Conservation (phyloP, 2,888 invertebrate species). For the Stramonita haemastoma region DNA sequence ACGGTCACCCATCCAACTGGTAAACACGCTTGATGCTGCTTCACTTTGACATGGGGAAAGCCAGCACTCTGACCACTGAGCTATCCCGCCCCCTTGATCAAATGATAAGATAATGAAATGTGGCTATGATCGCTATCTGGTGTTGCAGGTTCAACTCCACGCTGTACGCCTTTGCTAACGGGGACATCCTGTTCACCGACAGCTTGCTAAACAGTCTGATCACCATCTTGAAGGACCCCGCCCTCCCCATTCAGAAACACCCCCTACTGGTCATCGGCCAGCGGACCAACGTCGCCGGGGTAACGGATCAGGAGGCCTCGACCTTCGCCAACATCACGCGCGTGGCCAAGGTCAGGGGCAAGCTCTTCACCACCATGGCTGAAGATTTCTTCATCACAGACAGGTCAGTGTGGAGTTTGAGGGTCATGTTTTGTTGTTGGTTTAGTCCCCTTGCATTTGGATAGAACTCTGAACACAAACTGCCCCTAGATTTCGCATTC, state of each 20-base stretch:
- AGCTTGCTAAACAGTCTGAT: constrained; percentile 55
- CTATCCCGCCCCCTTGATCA: too few species aligned
- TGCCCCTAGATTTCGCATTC: too few species aligned
- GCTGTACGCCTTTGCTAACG: constrained; percentile 68
- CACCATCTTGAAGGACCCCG: constrained; percentile 41
- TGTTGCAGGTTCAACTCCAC: constrained; percentile 53
- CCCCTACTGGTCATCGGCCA: constrained; percentile 53
- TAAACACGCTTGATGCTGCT: too few species aligned
- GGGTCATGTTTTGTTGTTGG: too few species aligned
- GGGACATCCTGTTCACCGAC: constrained; percentile 67
- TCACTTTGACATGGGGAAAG: too few species aligned
- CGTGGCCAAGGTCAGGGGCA: constrained; percentile 57
- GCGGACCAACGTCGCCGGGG: constrained; percentile 58
- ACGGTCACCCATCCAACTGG: too few species aligned
- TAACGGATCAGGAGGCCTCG: constrained; percentile 55
- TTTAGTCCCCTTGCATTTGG: too few species aligned
- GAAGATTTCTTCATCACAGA: constrained; percentile 70
- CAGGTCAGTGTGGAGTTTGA: constrained; percentile 26
- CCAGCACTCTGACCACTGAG: too few species aligned
- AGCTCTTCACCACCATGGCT: constrained; percentile 62
- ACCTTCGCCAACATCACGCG: constrained; percentile 50
- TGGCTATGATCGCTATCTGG: too few species aligned
- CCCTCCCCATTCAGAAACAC: constrained; percentile 39
- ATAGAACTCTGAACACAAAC: too few species aligned
- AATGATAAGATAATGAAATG: too few species aligned